Evolutionary conservation across 2,888 invertebrate species (phyloP).

Genomic region (Taenaris catops): DNA sequence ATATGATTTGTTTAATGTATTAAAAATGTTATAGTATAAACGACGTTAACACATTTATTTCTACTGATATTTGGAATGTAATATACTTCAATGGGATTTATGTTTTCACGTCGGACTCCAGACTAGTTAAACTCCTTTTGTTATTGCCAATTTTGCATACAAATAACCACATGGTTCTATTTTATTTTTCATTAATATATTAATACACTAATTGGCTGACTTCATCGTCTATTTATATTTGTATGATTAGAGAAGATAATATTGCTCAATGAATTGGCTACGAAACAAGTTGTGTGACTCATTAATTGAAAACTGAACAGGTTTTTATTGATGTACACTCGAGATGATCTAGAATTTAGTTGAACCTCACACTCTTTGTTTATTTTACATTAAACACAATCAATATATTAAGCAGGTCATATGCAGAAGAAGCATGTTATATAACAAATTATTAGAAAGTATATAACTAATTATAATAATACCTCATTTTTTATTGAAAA

Average conservation of each 20-base stretch:
- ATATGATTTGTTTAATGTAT: too few relatives aligned
- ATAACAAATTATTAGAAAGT: too few relatives aligned
- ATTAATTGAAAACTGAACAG: constrained; percentile 17
- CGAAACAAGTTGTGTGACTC: constrained; percentile 21
- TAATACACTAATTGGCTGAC: constrained; percentile 24
- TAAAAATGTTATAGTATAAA: too few relatives aligned
- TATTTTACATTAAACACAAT: neutral
- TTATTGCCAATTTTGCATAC: constrained; percentile 8
- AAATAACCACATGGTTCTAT: constrained; percentile 3
- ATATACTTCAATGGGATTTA: neutral
- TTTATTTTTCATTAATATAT: constrained; percentile 10
- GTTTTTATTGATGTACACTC: constrained; percentile 12
- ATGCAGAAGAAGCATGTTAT: too few relatives aligned
- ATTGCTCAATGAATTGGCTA: constrained; percentile 20
- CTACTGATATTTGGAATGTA: too few relatives aligned
- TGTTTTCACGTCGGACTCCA: neutral
- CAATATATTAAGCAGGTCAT: too few relatives aligned
- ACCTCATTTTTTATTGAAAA: too few relatives aligned
- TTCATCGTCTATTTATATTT: constrained; percentile 24
- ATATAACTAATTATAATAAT: too few relatives aligned
- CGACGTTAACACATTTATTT: too few relatives aligned
- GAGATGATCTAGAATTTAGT: constrained; percentile 9
- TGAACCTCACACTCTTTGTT: neutral
- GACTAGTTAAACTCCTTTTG: neutral
- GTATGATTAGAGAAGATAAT: constrained; percentile 15